Evolutionary conservation across 2,888 invertebrate species (phyloP).

Genomic region (Nineta flava): DNA sequence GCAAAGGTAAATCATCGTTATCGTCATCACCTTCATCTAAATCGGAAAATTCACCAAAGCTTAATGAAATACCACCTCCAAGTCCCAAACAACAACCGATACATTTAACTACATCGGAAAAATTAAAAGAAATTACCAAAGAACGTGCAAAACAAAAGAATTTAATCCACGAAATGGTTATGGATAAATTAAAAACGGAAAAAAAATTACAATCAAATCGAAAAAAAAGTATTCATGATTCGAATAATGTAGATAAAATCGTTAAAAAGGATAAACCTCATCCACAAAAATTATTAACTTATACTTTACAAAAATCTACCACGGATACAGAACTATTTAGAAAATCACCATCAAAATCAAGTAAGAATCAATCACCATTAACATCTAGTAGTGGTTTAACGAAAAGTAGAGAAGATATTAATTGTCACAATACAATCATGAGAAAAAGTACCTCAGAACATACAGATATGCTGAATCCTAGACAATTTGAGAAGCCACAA

Average conservation of each 20-base stretch:
- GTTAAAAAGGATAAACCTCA: background rate
- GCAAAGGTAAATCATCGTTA: constrained; percentile 22
- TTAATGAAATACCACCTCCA: constrained; percentile 13
- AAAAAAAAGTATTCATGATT: constrained; percentile 22
- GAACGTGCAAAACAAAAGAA: constrained; percentile 72
- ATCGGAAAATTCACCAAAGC: constrained; percentile 24
- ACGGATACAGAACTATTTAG: background rate
- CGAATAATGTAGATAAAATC: constrained; percentile 11
- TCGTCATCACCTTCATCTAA: background rate
- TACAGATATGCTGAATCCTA: background rate
- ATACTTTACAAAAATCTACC: constrained; percentile 4
- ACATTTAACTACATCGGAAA: constrained; percentile 36
- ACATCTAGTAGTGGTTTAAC: background rate
- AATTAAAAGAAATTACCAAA: constrained; percentile 59
- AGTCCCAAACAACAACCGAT: background rate
- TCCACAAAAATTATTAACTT: background rate
- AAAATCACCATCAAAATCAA: background rate
- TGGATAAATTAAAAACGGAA: constrained; percentile 58
- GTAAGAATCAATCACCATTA: background rate
- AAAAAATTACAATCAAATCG: constrained; percentile 39
- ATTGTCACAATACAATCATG: background rate
- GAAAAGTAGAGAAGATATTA: background rate
- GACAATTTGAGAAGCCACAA: background rate
- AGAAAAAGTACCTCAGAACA: background rate
- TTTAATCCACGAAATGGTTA: constrained; percentile 65